Conservation (phyloP, 2,888 invertebrate species). For the Plemyria rubiginata region DNA sequence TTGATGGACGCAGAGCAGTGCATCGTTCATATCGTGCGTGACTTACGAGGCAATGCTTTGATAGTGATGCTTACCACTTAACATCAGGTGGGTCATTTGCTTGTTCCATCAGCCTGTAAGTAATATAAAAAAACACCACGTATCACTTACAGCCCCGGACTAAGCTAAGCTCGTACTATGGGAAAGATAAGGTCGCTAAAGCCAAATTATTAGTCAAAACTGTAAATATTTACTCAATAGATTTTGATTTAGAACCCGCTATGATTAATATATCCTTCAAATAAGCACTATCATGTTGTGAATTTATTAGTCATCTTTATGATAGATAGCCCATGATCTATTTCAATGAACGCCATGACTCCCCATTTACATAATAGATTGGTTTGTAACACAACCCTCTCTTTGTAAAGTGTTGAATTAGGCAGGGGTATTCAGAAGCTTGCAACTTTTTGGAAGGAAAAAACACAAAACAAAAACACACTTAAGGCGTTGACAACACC, state of each 20-base stretch:
- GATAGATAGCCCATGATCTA: conserved; percentile 25
- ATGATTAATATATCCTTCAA: conserved; percentile 21
- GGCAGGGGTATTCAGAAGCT: conserved; percentile 1
- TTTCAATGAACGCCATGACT: conserved; percentile 27
- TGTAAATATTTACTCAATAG: neutral
- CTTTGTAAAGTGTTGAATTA: conserved; percentile 28
- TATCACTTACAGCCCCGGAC: too few relatives aligned
- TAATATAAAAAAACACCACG: too few relatives aligned
- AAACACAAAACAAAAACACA: too few relatives aligned
- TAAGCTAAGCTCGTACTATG: too few relatives aligned
- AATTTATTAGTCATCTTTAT: conserved; percentile 22
- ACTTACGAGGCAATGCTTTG: too few relatives aligned
- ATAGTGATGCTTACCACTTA: too few relatives aligned
- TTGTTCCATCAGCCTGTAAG: too few relatives aligned
- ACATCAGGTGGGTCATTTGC: neutral
- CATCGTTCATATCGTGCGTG: too few relatives aligned
- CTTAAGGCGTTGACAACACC: too few relatives aligned
- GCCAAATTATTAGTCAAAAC: too few relatives aligned
- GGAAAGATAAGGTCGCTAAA: too few relatives aligned
- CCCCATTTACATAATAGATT: conserved; percentile 43
- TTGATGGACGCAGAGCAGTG: too few relatives aligned
- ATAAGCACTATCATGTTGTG: conserved; percentile 13
- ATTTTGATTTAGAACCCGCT: conserved; percentile 5
- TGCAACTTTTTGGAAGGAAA: neutral
- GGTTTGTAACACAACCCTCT: conserved; percentile 48